Evolutionary conservation across 2,113 vertebrate species (phyloP), one percentile per base, ranked within the genome.

Genomic region (Chamaetylas fuelleborni): DNA sequence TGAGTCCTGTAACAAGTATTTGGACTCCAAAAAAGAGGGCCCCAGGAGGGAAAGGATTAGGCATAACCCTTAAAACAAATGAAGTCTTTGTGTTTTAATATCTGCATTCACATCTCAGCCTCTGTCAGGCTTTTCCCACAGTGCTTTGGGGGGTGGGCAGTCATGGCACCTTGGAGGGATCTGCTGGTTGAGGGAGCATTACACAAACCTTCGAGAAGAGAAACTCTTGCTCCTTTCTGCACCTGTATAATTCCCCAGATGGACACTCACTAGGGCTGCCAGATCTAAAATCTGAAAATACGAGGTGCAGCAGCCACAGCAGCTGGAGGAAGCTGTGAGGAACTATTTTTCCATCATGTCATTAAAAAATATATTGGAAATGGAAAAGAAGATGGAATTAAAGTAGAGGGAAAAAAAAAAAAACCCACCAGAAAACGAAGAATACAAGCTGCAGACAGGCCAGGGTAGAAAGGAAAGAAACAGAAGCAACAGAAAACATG

Each of bases 281-380:
- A 92, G 71, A 65, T 53, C 77, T 70, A 57, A 92, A 93, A 86
- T 72, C 50, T 24, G 36, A 72, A 72, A 80, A 90, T 26, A 90
- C 0, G 0, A 89, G 47, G 57, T 81, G 34, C 54, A 73, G 76
- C 50, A 91, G 76, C 48, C 13, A 0, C 60, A 87, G 73, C 80
- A 86, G 89, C 86, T 91, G 89, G 83, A 91, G 51, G 60, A 93
- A 83, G 86, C 67, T 92, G 86, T 70, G 83, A 88, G 54, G 81
- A 86, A 66, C 60, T 40, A 33, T 53, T 88, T 93, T 83, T 58
- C 76, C 50, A 92, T 13, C 18, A 14, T n/a, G 43, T 62, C 57
- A 71, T 9, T 74, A 1, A 31, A 54, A 42, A 67, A n/a, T 12
- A 8, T 12, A 70, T 1, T 20, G 7, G 40, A 90, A 80, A 69